Base-by-base conservation (phyloP, 2,113 vertebrate species). In the Lichenostomus cassidix region DNA sequence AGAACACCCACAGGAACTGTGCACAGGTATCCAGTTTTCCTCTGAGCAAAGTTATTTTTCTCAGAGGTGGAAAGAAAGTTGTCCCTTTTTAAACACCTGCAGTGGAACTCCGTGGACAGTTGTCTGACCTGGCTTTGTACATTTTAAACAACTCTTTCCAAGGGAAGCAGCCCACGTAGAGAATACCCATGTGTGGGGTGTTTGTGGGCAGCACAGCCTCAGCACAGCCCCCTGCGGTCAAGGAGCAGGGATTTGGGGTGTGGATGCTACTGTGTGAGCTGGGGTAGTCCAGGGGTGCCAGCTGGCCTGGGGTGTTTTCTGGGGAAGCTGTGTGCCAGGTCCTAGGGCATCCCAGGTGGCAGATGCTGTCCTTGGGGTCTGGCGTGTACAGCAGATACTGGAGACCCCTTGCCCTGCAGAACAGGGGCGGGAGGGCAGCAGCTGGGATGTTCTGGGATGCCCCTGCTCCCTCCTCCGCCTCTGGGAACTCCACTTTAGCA, bases 31-130 rank as follows among this genome's bases (percentile, higher is more conserved):
- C 94, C 62, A n/a, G 1, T 87, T 69, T 90, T 49, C 70, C 58
- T 95, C 37, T 7, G 6, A 73, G 90, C 58, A 67, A 82, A 94
- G 86, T 94, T 92, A 35, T 88, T 94, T 96, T 95, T 86, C 77
- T 69, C 64, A 44, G 22, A 35, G 27, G 64, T 92, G 58, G 29
- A 63, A 95, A 96, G 62, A 68, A 76, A 82, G 91, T 87, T 90
- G 63, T 15, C 58, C 71, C 76, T 90, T 87, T 87, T 47, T 29
- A 83, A 77, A 27, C n/a, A 67, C 35, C 9, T 58, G 49, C 35
- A 2, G 11, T 75, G 59, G 53, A 68, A 64, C 31, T 65, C 42
- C 5, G 23, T 21, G 46, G 47, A 41, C 46, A 69, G 47, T 47
- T 81, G 73, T 39, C 49, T 3, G 10, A 41, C 29, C 44, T 37